Conservation (phyloP, 1,140 invertebrate species). For the Ceratina calcarata region DNA sequence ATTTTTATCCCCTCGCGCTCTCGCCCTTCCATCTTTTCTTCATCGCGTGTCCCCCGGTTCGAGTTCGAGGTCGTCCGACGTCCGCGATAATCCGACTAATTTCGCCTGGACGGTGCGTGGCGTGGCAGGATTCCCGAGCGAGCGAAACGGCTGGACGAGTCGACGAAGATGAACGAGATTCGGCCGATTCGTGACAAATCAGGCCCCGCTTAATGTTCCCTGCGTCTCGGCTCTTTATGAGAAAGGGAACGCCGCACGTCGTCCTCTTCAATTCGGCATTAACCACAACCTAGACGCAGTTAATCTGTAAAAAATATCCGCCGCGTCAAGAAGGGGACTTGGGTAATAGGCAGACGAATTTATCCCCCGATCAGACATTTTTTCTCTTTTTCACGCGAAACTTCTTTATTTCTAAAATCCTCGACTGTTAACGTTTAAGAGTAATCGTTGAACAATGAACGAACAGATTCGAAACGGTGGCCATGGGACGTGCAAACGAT, state of each 20-base stretch:
- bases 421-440: no score
- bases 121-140: conserved; percentile 48
- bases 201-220: conserved; percentile 34
- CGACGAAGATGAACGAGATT: conserved; percentile 54
- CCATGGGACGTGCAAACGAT: conserved; percentile 18
- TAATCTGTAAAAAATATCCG: no score
- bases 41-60: conserved; percentile 6
- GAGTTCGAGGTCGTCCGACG: conserved; percentile 59
- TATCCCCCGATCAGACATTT: no score
- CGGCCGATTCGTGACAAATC: conserved; percentile 40
- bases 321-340: no score
- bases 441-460: no score
- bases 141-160: conserved; percentile 39
- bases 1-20: not conserved
- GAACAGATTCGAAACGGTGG: not conserved
- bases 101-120: conserved; percentile 23
- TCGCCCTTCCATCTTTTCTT: conserved; percentile 1
- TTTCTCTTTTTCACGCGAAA: no score
- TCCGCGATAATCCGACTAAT: conserved; percentile 60
- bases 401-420: no score
- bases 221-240: not conserved
- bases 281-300: no score
- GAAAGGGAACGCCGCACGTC: not conserved
- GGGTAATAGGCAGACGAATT: no score
- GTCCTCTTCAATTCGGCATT: no score